Conservation (phyloP, 2,797 vertebrate genomes). For the Muscicapa striata region DNA sequence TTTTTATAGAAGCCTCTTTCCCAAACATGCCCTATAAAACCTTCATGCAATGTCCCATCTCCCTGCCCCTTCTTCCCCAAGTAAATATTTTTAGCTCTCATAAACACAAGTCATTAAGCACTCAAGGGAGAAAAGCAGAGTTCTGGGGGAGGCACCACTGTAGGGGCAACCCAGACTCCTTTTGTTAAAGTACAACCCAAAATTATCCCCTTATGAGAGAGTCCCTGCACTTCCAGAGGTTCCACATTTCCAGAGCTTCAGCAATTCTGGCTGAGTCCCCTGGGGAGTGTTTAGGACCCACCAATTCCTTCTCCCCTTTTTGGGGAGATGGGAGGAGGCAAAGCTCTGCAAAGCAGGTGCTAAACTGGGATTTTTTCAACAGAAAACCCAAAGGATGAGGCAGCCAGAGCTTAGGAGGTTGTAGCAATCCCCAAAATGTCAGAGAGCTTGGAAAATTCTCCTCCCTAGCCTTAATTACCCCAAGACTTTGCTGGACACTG, state of each 20-base stretch:
- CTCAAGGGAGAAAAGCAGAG: neutral
- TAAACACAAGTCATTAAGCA: slow-evolving; percentile 46
- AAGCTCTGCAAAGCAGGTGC: neutral
- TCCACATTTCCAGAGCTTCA: neutral
- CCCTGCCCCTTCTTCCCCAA: neutral
- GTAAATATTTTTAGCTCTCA: slow-evolving; percentile 36
- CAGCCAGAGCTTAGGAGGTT: neutral
- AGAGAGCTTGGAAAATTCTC: neutral
- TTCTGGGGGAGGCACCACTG: neutral
- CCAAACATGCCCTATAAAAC: neutral
- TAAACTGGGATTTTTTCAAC: neutral
- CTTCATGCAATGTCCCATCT: neutral
- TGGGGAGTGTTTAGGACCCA: neutral
- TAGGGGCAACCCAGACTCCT: accelerated
- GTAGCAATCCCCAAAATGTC: neutral
- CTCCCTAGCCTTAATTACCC: accelerated
- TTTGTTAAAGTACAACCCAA: neutral
- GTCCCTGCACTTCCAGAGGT: neutral
- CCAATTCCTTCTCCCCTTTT: neutral
- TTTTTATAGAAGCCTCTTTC: slow-evolving; percentile 14
- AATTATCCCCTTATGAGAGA: neutral
- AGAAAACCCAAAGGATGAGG: neutral
- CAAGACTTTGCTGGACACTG: accelerated
- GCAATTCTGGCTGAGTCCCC: neutral
- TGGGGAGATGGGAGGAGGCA: neutral